Evolutionary conservation across 2,113 vertebrate genomes (phyloP).

Genomic region (Anthoscopus minutus): DNA sequence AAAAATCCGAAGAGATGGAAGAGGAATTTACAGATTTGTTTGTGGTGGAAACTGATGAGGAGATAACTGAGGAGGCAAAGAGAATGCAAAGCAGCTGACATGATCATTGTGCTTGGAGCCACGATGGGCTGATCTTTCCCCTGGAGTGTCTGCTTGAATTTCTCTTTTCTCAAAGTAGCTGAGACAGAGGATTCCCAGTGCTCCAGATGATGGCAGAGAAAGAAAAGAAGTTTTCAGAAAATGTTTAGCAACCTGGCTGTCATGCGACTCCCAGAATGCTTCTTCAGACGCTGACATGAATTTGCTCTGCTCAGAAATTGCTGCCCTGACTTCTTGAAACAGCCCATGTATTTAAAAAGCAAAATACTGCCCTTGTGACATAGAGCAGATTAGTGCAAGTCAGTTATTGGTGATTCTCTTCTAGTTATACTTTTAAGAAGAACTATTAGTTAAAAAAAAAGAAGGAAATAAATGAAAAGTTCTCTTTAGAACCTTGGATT

Average conservation of each 20-base stretch:
- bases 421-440: background rate
- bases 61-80: background rate
- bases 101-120: background rate
- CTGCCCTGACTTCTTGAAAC: background rate
- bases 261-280: background rate
- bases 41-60: background rate
- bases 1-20: background rate
- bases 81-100: background rate
- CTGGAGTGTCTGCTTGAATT: background rate
- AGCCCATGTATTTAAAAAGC: background rate
- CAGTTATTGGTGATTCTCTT: background rate
- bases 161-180: background rate
- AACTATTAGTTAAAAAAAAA: background rate
- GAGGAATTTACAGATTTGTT: background rate
- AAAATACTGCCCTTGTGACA: background rate
- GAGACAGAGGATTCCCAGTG: background rate
- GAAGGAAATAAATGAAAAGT: background rate
- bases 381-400: background rate
- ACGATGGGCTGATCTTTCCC: background rate
- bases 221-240: background rate
- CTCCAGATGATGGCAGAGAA: background rate
- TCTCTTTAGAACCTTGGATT: background rate
- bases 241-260: background rate
- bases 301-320: background rate
- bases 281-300: background rate